Evolutionary conservation across 2,113 vertebrate genomes (phyloP), one percentile per base, ranked within the genome.

Genomic region (Sorex araneus): DNA sequence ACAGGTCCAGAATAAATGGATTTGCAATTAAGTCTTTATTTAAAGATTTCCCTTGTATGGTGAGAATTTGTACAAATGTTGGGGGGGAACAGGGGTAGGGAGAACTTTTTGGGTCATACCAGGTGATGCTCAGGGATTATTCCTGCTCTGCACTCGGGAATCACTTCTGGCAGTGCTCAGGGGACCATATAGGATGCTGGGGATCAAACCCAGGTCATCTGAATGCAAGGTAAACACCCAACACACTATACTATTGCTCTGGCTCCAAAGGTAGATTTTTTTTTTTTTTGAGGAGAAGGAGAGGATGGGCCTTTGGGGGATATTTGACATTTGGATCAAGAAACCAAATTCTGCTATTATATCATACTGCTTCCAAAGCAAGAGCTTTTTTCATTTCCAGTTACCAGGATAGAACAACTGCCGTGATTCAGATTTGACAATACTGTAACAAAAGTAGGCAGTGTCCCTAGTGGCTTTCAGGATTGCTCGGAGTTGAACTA

Each of bases 11-110:
- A 83, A 23, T 92, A 75, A 79, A 57, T 87, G 74, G 63, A 64
- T 91, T 94, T 90, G 80, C 70, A 76, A 67, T 71, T 79, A 83
- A 86, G 40, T 9, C 57, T 8, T 74, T 63, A 32, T 91, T 74
- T 32, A 64, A 91, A 78, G 28, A 78, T 90, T 92, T 92, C 30
- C 32, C 6, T 6, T 88, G n/a, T 67, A 71, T 83, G 83, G n/a
- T 71, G 40, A 40, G 40, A 40, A 40, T 40, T 40, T 40, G 40
- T 40, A 40, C 7, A 40, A 40, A 40, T 40, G 45, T 92, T 87
- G 19, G 15, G 28, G 21, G 16, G 23, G 13, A 19, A 8, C n/a
- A n/a, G n/a, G 18, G 28, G 43, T 11, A 67, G 64, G 64, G 30
- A 30, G 28, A 67, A 67, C 64, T 67, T 13, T n/a, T 27, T 40